Percentiles rank a stretch among this genome's conserved stretches.
Evolutionary conservation across 1,140 invertebrate genomes (phyloP).

Genomic region (Ganaspis sp.): DNA sequence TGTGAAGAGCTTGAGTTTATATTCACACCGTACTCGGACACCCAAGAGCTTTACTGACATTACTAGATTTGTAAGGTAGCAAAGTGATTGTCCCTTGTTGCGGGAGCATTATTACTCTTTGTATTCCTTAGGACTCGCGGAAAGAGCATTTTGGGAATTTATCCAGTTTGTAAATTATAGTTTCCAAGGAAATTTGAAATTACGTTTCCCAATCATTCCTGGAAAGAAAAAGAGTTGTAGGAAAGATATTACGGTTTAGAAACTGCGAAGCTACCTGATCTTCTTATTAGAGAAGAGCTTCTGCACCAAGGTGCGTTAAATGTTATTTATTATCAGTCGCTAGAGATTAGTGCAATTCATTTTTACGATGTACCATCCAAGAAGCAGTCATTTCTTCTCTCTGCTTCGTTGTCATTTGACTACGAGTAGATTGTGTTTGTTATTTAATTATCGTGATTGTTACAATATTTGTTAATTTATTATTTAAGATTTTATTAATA

Average conservation of each 20-base stretch:
- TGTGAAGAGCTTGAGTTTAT: background rate
- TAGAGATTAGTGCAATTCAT: background rate
- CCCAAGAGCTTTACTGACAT: slow-evolving; percentile 62
- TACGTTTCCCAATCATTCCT: background rate
- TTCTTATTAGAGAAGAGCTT: background rate
- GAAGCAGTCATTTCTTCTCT: background rate
- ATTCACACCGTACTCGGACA: background rate
- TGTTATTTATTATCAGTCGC: slow-evolving; percentile 6
- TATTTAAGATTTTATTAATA: slow-evolving; percentile 68
- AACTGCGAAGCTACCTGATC: background rate
- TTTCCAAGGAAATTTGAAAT: background rate
- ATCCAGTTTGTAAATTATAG: background rate
- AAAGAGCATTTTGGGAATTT: background rate
- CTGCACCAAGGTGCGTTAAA: background rate
- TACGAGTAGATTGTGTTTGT: slow-evolving; percentile 55
- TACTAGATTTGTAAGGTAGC: slow-evolving; percentile 64
- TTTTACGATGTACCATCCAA: background rate
- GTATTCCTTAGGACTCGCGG: background rate
- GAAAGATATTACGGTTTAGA: background rate
- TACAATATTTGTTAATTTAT: slow-evolving; percentile 68
- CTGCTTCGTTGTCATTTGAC: too few species aligned
- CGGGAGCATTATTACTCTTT: slow-evolving; percentile 22
- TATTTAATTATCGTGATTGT: slow-evolving; percentile 68
- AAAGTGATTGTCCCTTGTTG: slow-evolving; percentile 36
- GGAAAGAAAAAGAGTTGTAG: background rate